These are phyloP conservation scores for Papilio elwesi DNA, from an alignment of 2,888 invertebrate genomes.

Conservation along the genomic window DNA sequence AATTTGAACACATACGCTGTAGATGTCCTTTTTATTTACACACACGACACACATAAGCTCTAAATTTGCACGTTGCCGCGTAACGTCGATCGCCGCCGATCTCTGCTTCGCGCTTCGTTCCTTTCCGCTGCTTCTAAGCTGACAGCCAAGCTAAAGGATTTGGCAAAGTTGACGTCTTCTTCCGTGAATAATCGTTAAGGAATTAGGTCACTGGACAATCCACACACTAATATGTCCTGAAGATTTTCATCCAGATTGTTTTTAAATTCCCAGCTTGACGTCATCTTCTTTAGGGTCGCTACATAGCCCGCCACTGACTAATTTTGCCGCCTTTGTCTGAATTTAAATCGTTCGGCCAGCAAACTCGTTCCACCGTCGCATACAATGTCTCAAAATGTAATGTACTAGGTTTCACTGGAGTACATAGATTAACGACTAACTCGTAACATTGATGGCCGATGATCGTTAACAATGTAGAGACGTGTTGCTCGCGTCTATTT, in stretches of 20 bases:
- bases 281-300: not conserved
- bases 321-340: not conserved
- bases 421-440: not conserved
- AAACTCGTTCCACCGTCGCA: not conserved
- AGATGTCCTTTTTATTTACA: too few relatives aligned
- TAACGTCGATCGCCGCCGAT: too few relatives aligned
- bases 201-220: not conserved
- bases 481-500: too few relatives aligned
- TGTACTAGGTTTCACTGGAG: not conserved
- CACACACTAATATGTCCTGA: not conserved
- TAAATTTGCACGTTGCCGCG: too few relatives aligned
- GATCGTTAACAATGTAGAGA: not conserved
- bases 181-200: not conserved
- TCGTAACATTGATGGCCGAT: not conserved
- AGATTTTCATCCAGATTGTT: too few relatives aligned
- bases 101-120: not conserved
- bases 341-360: not conserved
- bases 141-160: not conserved
- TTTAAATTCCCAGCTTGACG: not conserved
- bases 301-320: not conserved
- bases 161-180: not conserved
- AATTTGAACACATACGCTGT: too few relatives aligned
- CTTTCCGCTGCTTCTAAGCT: not conserved
- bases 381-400: not conserved
- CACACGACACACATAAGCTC: too few relatives aligned